Evolutionary conservation across 1,140 invertebrate species (phyloP), one percentile per base, ranked within the genome.

Genomic region (Oppia nitens): DNA sequence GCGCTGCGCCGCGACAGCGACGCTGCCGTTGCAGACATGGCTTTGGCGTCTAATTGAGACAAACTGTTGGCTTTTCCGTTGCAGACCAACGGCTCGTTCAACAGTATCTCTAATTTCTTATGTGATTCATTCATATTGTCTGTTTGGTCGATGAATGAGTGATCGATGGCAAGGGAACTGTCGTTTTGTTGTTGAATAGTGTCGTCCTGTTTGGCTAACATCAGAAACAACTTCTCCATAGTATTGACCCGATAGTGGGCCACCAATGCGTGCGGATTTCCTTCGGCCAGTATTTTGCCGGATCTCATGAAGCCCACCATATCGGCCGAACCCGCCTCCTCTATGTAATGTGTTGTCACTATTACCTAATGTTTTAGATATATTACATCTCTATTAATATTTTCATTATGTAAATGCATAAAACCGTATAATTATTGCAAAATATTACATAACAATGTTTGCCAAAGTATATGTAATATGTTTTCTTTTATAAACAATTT

Each of bases 181-280:
- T 14, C 45, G 49, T 25, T 51, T 4, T 20, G 4, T 24, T 28
- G 21, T 24, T 51, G 6, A 9, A 51, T 51, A 28, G 49, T 11
- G 17, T 57, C 56, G 32, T 57, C 56, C 12, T 57, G 23, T 32
- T 23, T 24, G 20, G 56, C 64, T 21, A 64, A 23, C 28, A 58
- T 60, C 3, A 60, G 32, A 73, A 97, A 97, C 1, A 95, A 87
- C 63, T 90, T 87, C 73, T 96, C 91, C 12, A 96, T 72, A 20
- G 83, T 85, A 61, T 82, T 77, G 67, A 84, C 87, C 63, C 80
- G 79, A 71, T 90, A 90, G 73, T 84, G 82, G 9, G 80, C 75
- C 27, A 96, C 77, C 1, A 95, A 76, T 27, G 81, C 80, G 32
- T 83, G 80, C 0, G 92, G 92, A 3, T 87, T 85, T 68, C 91